Evolutionary conservation across 30 jellyfish, hydroid and myxozoan genomes (phyloP), one percentile per base, ranked within the genome.

Genomic region (Cassiopea xamachana): DNA sequence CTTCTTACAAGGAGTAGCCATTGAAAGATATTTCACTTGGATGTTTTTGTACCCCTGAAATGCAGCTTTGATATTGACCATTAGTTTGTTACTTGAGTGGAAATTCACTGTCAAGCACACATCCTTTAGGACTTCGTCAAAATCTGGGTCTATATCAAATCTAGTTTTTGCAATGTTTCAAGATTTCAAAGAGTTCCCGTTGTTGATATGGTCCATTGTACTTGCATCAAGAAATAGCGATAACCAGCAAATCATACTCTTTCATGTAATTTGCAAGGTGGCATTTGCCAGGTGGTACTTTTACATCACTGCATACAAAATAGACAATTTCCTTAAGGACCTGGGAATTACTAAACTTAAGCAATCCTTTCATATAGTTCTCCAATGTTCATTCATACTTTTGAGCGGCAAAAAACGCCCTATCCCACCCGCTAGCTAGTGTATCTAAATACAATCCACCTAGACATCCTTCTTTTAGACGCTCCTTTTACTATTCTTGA

Each of bases 131-230:
- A 64, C 74, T 64, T 64, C 74, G 2, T 64, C 74, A 64, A 64
- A 64, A 27, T 64, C 27, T 73, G 82, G 82, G 47, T 73, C 58
- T 73, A 12, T 73, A 48, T 73, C 82, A 27, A 73, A 73, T 73
- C 55, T 14, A 19, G 82, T 27, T 73, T 19, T 73, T 73, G 58
- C 82, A 73, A 27, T 45, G 3, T 27, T 73, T 73, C 18, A 73
- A 73, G 45, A 27, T 73, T 27, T 73, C 82, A 73, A 73, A 13
- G 58, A 44, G 60, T 13, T 27, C 6, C 9, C 8, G 74, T 64
- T 64, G 18, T 55, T 73, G 55, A 73, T 45, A 19, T 73, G 19
- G 19, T 48, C 19, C 62, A 44, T 73, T 6, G 4, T 73, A 19
- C 3, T 73, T 73, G 18, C 3, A 8, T 8, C 82, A 44, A 45